These are phyloP conservation scores for Muraenolepis orangiensis DNA, from an alignment of 2,797 vertebrate species.

Conservation along the genomic window DNA sequence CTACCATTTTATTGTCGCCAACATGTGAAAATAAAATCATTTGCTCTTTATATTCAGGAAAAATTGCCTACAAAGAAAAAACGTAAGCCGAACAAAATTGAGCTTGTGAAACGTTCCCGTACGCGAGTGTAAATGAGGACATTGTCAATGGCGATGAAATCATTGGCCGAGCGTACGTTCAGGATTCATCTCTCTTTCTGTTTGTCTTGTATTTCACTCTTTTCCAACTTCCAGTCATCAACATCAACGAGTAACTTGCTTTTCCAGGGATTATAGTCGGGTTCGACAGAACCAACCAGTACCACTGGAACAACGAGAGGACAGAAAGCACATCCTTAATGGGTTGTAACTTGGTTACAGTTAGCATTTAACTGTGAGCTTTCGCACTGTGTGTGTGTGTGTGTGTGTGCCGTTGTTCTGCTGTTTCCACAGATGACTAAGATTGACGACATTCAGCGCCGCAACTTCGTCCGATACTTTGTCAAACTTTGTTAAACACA, in stretches of 20 bases:
- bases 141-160: neutral
- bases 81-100: neutral
- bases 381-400: too few relatives aligned
- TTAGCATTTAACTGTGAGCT: neutral
- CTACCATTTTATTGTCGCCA: neutral
- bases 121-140: neutral
- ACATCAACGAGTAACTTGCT: neutral
- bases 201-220: neutral
- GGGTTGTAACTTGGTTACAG: neutral
- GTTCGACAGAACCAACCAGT: too few relatives aligned
- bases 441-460: neutral
- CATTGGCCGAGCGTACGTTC: neutral
- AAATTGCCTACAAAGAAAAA: neutral
- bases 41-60: neutral
- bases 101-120: neutral
- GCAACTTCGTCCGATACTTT: neutral
- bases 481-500: neutral
- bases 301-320: neutral
- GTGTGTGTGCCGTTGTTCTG: neutral
- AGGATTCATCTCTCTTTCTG: neutral
- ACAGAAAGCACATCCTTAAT: neutral
- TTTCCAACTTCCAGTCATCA: neutral
- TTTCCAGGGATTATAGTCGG: neutral
- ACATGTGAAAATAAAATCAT: neutral
- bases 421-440: neutral